Evolutionary conservation across 2,797 vertebrate genomes (phyloP).

Genomic region (Muscicapa comitata): DNA sequence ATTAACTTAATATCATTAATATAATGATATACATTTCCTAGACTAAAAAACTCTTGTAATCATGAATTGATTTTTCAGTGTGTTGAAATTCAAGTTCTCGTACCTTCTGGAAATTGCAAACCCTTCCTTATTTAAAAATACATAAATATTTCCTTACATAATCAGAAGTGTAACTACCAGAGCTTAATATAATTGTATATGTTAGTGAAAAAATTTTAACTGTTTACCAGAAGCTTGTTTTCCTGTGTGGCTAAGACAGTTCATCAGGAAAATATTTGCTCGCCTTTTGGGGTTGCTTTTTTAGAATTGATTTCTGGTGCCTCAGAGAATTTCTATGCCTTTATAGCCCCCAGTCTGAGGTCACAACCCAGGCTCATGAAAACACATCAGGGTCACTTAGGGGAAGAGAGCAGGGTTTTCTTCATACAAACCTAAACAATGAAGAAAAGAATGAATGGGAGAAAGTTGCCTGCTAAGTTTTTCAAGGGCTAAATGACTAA

Average conservation of each 20-base stretch:
- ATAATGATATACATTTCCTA: neutral
- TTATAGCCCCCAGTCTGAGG: neutral
- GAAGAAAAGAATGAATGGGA: neutral
- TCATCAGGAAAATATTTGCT: neutral
- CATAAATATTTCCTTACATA: neutral
- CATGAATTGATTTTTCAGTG: neutral
- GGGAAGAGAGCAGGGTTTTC: neutral
- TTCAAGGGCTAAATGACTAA: neutral
- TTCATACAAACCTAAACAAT: neutral
- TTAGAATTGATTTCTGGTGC: neutral
- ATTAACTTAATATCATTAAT: neutral
- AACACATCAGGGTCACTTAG: neutral
- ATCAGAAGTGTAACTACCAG: neutral
- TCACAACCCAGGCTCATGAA: neutral
- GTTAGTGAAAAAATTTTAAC: neutral
- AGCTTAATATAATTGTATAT: neutral
- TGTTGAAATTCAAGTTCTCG: neutral
- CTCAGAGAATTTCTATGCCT: neutral
- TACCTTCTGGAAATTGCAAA: neutral
- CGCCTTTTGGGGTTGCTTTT: neutral
- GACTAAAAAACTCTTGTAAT: neutral
- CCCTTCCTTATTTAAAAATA: neutral
- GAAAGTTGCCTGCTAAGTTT: neutral
- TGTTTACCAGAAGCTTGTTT: neutral
- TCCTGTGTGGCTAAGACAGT: neutral